A percentile compares a stretch with the other conserved stretches of the same genome.
These are phyloP conservation scores for Darevskia mixta DNA, from an alignment of 2,797 vertebrate genomes.

Conservation along the genomic window DNA sequence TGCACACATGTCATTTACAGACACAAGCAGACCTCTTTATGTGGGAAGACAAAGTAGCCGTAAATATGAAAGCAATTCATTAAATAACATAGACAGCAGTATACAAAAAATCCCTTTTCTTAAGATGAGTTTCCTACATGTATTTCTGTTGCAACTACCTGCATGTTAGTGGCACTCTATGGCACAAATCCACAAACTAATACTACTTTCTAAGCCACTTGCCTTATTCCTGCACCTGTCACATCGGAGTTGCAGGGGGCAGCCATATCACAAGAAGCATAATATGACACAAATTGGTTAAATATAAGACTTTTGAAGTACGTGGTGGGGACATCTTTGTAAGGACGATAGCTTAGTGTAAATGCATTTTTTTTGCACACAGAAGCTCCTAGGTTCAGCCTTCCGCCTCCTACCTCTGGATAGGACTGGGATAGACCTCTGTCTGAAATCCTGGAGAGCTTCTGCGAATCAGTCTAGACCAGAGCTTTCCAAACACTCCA, in stretches of 20 bases:
- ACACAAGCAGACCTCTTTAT: background rate
- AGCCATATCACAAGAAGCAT: background rate
- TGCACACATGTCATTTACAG: background rate
- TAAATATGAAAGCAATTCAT: background rate
- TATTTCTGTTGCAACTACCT: background rate
- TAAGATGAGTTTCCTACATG: background rate
- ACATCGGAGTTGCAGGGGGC: background rate
- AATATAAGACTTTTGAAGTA: background rate
- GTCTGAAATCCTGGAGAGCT: too few relatives aligned
- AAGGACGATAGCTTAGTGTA: background rate
- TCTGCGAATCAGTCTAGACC: too few relatives aligned
- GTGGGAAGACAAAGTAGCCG: background rate
- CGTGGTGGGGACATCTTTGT: too few relatives aligned
- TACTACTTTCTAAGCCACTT: background rate
- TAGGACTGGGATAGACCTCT: too few relatives aligned
- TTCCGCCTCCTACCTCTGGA: too few relatives aligned
- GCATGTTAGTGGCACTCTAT: background rate
- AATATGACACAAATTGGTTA: background rate
- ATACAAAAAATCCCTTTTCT: background rate
- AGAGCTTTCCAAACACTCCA: too few relatives aligned
- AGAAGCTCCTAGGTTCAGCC: too few relatives aligned
- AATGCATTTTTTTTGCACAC: too few relatives aligned
- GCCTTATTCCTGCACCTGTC: background rate
- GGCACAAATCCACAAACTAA: background rate
- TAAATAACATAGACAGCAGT: background rate